Conservation (phyloP, 2,888 invertebrate genomes). For the Conchocele bisecta region DNA sequence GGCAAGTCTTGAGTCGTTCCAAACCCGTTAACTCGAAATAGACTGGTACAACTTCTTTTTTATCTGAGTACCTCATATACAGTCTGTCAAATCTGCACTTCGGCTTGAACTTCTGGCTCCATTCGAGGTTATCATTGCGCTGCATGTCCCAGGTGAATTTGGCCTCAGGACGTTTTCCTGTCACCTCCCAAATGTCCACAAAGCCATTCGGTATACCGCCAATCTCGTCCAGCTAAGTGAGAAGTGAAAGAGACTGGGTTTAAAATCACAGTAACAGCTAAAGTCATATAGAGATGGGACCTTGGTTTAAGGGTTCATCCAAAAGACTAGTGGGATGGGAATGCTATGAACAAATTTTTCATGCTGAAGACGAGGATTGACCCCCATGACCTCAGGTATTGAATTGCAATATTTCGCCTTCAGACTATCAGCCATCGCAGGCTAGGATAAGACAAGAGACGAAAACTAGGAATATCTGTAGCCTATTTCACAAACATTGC, state of each 20-base stretch:
- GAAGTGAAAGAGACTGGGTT: too few species aligned
- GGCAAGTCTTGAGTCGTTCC: slow-evolving; percentile 83
- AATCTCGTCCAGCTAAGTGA: slow-evolving; percentile 76
- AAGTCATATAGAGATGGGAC: not conserved
- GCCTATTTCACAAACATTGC: too few species aligned
- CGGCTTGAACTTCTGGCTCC: slow-evolving; percentile 81
- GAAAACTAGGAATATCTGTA: too few species aligned
- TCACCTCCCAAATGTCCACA: slow-evolving; percentile 85
- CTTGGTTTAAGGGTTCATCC: not conserved
- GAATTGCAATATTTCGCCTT: too few species aligned
- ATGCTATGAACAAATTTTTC: too few species aligned
- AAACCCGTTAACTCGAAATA: slow-evolving; percentile 85
- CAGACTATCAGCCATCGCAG: too few species aligned
- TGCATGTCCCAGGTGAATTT: slow-evolving; percentile 86
- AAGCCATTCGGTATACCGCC: slow-evolving; percentile 83
- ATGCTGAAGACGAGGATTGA: too few species aligned
- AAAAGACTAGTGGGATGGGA: too few species aligned
- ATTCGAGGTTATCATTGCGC: slow-evolving; percentile 85
- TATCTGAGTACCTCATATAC: slow-evolving; percentile 81
- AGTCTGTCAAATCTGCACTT: slow-evolving; percentile 85
- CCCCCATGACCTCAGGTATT: too few species aligned
- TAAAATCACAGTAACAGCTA: not conserved
- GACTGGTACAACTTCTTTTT: slow-evolving; percentile 78
- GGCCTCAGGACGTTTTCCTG: slow-evolving; percentile 84
- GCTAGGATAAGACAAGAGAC: too few species aligned